phyloP scores from a whole-genome alignment of 2,113 vertebrate genomes.

The Labrus mixtus region DNA sequence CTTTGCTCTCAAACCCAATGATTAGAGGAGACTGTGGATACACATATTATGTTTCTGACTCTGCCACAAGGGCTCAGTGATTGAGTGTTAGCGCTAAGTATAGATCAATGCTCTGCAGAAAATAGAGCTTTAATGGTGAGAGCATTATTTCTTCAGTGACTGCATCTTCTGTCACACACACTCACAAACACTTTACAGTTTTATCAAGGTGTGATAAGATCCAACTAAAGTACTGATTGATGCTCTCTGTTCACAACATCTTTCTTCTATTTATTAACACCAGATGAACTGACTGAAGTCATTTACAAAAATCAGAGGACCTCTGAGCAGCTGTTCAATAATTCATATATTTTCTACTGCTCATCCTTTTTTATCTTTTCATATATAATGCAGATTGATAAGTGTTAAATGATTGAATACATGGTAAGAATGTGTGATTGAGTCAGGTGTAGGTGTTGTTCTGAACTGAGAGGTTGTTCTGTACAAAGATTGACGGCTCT shows the following conservation, averaged over 20 bases:
- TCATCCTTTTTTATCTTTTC: too few relatives aligned
- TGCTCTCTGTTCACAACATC: constrained; percentile 25
- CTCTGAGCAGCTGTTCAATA: too few relatives aligned
- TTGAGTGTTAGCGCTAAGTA: constrained; percentile 33
- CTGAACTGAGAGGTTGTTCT: too few relatives aligned
- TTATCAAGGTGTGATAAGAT: constrained; percentile 32
- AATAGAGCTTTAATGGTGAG: constrained; percentile 22
- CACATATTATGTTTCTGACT: constrained; percentile 53
- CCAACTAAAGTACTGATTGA: constrained; percentile 23
- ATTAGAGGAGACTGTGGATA: constrained; percentile 62
- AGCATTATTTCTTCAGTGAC: constrained; percentile 27
- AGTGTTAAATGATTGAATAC: too few relatives aligned
- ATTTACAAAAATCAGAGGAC: too few relatives aligned
- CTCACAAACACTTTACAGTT: constrained; percentile 25
- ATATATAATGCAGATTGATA: too few relatives aligned
- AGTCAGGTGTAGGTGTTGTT: too few relatives aligned
- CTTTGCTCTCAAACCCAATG: constrained; percentile 51
- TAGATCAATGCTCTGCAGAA: constrained; percentile 41
- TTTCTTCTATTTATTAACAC: constrained; percentile 19
- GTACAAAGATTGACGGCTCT: too few relatives aligned
- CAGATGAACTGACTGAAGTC: too few relatives aligned
- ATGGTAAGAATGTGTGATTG: too few relatives aligned
- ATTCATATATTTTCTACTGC: too few relatives aligned
- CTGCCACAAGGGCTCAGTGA: constrained; percentile 42
- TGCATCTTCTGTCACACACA: constrained; percentile 20